These are phyloP conservation scores for Tachypleus tridentatus DNA, from an alignment of 1,140 invertebrate species.

Conservation along the genomic window DNA sequence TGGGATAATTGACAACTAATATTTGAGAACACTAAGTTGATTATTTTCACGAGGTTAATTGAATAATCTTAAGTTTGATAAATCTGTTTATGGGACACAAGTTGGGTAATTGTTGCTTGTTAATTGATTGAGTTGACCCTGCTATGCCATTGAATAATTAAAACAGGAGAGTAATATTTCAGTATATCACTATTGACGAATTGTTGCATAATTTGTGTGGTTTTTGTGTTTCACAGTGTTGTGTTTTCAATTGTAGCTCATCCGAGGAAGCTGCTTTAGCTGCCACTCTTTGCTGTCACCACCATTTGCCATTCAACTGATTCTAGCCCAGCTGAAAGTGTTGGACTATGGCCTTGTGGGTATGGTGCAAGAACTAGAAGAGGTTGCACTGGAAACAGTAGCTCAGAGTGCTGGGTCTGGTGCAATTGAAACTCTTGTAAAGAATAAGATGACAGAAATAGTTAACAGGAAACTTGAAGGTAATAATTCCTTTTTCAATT, in stretches of 20 bases:
- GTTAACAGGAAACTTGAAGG: slow-evolving; percentile 9
- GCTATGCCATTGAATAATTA: no score
- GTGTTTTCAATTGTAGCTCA: slow-evolving; percentile 35
- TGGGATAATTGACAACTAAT: no score
- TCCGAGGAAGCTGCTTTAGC: slow-evolving; percentile 44
- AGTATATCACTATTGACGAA: neutral
- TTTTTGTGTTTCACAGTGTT: slow-evolving; percentile 5
- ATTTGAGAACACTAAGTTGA: no score
- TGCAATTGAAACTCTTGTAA: neutral
- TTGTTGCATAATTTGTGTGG: slow-evolving; percentile 4
- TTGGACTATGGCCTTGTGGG: slow-evolving; percentile 59
- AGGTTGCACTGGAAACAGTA: slow-evolving; percentile 7
- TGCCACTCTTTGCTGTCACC: slow-evolving; percentile 36
- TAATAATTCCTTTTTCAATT: slow-evolving; percentile 3
- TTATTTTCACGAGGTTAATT: no score
- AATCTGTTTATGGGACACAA: no score
- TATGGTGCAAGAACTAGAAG: slow-evolving; percentile 50
- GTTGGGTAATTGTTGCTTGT: no score
- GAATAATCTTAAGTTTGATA: no score
- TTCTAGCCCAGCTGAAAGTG: slow-evolving; percentile 59
- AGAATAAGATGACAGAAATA: slow-evolving; percentile 7
- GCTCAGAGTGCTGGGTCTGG: slow-evolving; percentile 3
- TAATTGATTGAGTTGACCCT: no score
- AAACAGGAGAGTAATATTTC: no score
- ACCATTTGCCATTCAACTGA: slow-evolving; percentile 31